A percentile compares a stretch with the other conserved stretches of the same genome.
Evolutionary conservation across 92 coral and sea anemone species (phyloP).

Genomic region (Actinostola sp.): DNA sequence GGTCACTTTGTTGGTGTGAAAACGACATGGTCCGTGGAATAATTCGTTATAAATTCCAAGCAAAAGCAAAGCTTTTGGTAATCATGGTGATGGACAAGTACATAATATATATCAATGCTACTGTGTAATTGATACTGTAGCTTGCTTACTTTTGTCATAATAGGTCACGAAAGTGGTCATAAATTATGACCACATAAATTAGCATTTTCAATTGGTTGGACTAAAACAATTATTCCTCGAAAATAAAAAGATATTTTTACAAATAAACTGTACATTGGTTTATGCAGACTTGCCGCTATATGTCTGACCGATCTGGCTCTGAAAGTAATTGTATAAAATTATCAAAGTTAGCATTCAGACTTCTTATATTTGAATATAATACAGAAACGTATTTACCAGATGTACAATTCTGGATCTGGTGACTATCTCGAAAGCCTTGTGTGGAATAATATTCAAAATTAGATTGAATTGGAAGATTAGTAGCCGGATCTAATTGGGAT

Average conservation of each 20-base stretch:
- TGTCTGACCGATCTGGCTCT: background rate
- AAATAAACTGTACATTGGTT: constrained; percentile 6
- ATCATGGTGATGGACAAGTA: constrained; percentile 8
- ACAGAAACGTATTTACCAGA: too few relatives aligned
- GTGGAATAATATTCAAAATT: too few relatives aligned
- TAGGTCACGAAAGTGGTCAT: background rate
- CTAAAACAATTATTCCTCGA: background rate
- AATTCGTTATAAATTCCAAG: background rate
- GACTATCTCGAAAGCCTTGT: too few relatives aligned
- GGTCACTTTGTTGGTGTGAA: background rate
- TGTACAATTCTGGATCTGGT: too few relatives aligned
- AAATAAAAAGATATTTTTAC: background rate
- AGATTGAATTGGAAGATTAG: too few relatives aligned
- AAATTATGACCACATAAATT: background rate
- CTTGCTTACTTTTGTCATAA: background rate
- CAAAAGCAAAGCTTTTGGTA: background rate
- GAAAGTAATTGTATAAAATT: too few relatives aligned
- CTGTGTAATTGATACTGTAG: background rate
- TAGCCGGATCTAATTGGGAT: too few relatives aligned
- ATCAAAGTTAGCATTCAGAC: too few relatives aligned
- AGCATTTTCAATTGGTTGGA: background rate
- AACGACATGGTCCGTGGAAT: background rate
- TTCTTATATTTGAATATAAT: too few relatives aligned
- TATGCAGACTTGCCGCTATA: background rate
- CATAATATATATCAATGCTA: background rate